Evolutionary conservation across 2,113 vertebrate genomes (phyloP).

Genomic region (Gallinago jamesoni): DNA sequence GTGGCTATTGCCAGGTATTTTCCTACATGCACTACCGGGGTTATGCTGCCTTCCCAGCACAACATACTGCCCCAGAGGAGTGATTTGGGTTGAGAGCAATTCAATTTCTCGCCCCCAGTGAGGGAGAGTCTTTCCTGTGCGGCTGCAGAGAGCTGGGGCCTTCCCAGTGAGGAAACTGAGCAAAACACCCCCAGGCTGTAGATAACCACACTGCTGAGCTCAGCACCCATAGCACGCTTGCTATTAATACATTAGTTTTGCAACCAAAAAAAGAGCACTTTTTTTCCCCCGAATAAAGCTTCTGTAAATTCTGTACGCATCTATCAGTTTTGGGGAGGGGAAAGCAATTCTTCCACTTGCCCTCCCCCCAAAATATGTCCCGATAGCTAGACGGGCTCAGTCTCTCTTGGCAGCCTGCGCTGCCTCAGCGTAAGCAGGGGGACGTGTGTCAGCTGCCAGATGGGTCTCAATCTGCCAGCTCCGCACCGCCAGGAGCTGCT

Average conservation of each 20-base stretch:
- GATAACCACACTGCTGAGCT: neutral
- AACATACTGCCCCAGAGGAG: neutral
- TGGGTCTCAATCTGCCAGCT: slow-evolving; percentile 19
- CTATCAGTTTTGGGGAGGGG: accelerated
- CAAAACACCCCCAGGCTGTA: neutral
- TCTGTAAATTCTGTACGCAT: neutral
- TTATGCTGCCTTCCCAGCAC: neutral
- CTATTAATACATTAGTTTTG: neutral
- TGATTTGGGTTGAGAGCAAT: neutral
- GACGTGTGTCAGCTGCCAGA: slow-evolving; percentile 24
- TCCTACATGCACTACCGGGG: neutral
- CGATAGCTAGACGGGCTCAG: neutral
- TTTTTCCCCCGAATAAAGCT: neutral
- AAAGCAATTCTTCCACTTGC: neutral
- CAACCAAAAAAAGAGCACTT: neutral
- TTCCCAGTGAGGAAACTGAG: neutral
- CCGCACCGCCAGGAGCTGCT: neutral
- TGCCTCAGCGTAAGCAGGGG: neutral
- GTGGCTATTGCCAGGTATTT: neutral
- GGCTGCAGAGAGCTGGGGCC: neutral
- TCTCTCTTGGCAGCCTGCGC: neutral
- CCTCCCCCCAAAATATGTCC: accelerated
- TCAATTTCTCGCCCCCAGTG: neutral
- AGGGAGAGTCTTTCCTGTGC: neutral
- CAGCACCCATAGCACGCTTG: neutral